These are phyloP conservation scores for Apus apus DNA, from an alignment of 2,113 vertebrate species.

Conservation along the genomic window DNA sequence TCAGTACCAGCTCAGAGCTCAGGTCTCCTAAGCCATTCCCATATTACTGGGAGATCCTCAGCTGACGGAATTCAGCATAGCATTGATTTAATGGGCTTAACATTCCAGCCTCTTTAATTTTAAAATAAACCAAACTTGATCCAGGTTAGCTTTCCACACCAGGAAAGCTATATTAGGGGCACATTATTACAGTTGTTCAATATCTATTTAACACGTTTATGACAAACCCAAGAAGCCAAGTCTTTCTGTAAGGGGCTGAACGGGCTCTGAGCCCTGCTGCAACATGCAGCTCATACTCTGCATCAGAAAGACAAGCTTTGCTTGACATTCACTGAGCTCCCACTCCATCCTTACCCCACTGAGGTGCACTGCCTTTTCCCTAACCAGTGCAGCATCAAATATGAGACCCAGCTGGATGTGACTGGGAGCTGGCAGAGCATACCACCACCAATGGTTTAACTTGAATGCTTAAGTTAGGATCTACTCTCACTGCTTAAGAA, in stretches of 20 bases:
- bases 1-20: background rate
- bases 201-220: background rate
- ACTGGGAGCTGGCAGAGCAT: background rate
- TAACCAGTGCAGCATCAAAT: background rate
- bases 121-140: background rate
- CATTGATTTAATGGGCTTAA: background rate
- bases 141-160: background rate
- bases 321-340: background rate
- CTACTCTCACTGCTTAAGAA: conserved; percentile 19
- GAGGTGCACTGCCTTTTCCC: background rate
- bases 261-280: background rate
- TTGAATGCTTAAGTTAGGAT: background rate
- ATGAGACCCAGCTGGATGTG: too few species aligned
- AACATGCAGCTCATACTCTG: background rate
- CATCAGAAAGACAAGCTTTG: background rate
- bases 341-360: background rate
- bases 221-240: background rate
- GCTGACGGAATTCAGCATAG: background rate
- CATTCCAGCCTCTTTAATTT: background rate
- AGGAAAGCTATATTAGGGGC: background rate
- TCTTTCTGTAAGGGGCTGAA: background rate
- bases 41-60: background rate
- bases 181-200: background rate
- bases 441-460: background rate
- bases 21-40: background rate